Base-by-base conservation (phyloP, 2,888 invertebrate species). In the Itoplectis maculator region DNA sequence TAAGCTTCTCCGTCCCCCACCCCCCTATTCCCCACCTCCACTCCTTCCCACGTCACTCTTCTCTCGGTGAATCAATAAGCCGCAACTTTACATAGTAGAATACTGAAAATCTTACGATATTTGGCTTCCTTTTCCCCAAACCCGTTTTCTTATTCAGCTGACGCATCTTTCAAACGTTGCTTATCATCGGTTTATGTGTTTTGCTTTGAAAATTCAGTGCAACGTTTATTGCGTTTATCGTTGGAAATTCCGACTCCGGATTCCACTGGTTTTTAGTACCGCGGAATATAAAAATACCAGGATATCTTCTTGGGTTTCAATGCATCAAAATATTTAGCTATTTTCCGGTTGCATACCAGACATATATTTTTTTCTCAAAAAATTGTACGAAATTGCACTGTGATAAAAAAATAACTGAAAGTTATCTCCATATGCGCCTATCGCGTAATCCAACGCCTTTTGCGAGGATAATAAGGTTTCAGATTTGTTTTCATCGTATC, bases 71-170 rank as follows among this genome's bases (percentile, higher is more conserved):
- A 40, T 42, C 47, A 15, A 15, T 61, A 40, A 61, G 23, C 49
- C 61, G 37, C 51, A 29, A 29, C 11, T 78, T 78, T 54, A n/a
- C n/a, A n/a, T n/a, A n/a, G 47, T 37, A 8, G 35, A 42, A 49
- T 47, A 29, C 47, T 61, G 61, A 61, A 77, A 61, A 23, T 29
- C 47, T 56, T 59, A 76, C 18, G 23, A 59, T 59, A 47, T 76
- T 59, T 68, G 15, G 45, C 47, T 59, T 47, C 11, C 45, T 3
- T n/a, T 15, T n/a, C n/a, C n/a, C n/a, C 45, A 5, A 5, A 47
- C 5, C 4, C 13, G n/a, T 47, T n/a, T n/a, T 5, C n/a, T 5
- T 2, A 47, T 47, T 6, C 3, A 29, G n/a, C 45, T 47, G 45
- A 5, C 4, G 3, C n/a, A 47, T 47, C n/a, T 11, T 47, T 47